Evolutionary conservation across 2,113 vertebrate genomes (phyloP).

Genomic region (Pelobates fuscus): DNA sequence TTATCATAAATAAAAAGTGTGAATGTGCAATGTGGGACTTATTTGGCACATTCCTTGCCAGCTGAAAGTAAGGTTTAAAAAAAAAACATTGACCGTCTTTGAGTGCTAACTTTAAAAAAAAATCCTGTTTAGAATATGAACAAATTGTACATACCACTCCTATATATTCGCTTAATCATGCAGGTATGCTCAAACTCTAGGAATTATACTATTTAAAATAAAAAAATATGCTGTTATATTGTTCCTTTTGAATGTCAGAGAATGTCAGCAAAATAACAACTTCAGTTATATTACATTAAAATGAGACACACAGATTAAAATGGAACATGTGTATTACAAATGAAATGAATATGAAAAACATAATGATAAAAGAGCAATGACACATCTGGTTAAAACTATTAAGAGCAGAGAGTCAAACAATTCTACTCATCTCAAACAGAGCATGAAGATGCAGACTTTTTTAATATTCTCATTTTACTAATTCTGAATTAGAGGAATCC

Average conservation of each 20-base stretch:
- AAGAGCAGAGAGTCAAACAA: constrained; percentile 38
- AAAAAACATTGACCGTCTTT: too few relatives aligned
- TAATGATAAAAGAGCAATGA: constrained; percentile 38
- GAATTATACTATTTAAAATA: neutral
- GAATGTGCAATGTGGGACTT: too few relatives aligned
- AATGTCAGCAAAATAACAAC: constrained; percentile 20
- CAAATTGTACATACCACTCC: too few relatives aligned
- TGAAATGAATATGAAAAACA: constrained; percentile 36
- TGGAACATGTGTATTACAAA: constrained; percentile 26
- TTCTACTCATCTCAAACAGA: constrained; percentile 42
- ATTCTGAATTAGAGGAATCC: constrained; percentile 44
- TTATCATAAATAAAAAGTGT: too few relatives aligned
- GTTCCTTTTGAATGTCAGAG: constrained; percentile 16
- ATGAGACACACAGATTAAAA: constrained; percentile 12
- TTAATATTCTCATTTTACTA: constrained; percentile 42
- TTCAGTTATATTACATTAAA: constrained; percentile 12
- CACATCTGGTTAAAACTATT: constrained; percentile 43
- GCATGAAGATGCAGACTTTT: constrained; percentile 39
- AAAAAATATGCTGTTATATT: neutral
- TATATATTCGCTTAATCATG: neutral
- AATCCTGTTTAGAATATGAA: too few relatives aligned
- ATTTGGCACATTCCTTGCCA: too few relatives aligned
- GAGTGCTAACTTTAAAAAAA: too few relatives aligned
- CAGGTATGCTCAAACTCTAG: neutral
- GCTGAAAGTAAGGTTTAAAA: too few relatives aligned